Evolutionary conservation across 2,113 vertebrate species (phyloP).

Genomic region (Astatoreochromis straeleni): DNA sequence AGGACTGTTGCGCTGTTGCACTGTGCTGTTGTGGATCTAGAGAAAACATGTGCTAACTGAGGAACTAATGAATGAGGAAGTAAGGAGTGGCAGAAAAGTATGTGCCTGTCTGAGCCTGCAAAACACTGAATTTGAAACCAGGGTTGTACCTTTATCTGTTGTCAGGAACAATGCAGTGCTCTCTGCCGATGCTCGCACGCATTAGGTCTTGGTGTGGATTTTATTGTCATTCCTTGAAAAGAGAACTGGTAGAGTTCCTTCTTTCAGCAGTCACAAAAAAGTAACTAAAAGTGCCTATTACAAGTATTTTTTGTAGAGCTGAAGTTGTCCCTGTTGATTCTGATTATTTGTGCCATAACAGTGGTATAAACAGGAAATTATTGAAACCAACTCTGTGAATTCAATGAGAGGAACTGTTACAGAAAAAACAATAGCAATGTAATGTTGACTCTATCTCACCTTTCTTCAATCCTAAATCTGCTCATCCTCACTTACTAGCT

Average conservation of each 20-base stretch:
- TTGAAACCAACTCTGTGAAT: not conserved
- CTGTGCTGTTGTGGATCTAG: fast-evolving
- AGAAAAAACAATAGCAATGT: not conserved
- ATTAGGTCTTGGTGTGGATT: not conserved
- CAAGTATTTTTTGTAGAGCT: not conserved
- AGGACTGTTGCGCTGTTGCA: not conserved
- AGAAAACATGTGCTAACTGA: not conserved
- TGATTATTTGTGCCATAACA: not conserved
- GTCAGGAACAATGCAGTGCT: not conserved
- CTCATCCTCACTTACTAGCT: not conserved
- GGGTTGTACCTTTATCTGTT: fast-evolving
- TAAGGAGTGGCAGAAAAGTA: not conserved
- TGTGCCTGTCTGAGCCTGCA: not conserved
- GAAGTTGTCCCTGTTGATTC: not conserved
- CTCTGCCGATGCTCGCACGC: not conserved
- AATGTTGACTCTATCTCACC: not conserved
- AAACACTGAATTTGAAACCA: not conserved
- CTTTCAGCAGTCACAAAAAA: not conserved
- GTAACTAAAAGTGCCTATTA: not conserved
- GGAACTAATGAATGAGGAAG: not conserved
- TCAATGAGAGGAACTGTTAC: not conserved
- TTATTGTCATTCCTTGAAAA: not conserved
- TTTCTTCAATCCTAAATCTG: not conserved
- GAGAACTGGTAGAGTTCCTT: not conserved
- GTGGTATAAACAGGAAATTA: not conserved